Percentiles rank a stretch among this genome's conserved stretches.
Conservation (phyloP, 1,140 invertebrate genomes). For the Cephus cinctus region DNA sequence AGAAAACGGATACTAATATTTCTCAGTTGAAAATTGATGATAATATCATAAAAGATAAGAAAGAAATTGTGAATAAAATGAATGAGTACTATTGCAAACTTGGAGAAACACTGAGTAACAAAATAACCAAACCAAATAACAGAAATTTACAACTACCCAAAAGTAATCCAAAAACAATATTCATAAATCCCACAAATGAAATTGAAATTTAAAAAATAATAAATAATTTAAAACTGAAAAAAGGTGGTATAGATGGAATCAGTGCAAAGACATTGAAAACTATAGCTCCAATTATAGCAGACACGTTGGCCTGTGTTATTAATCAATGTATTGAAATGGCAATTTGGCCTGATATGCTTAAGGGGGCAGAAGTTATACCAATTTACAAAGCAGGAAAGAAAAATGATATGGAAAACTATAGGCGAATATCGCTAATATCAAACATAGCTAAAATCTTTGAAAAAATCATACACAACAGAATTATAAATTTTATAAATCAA, state of each 20-base stretch:
- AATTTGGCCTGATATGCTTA: background rate
- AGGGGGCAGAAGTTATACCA: conserved; percentile 1
- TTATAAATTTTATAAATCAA: background rate
- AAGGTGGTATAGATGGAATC: conserved; percentile 1
- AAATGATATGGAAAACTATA: conserved; percentile 3
- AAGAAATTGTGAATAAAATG: too few relatives aligned
- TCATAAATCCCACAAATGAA: too few relatives aligned
- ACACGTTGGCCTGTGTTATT: background rate
- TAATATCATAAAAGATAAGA: too few relatives aligned
- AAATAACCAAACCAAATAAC: too few relatives aligned
- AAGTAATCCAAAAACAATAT: too few relatives aligned
- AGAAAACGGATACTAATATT: too few relatives aligned
- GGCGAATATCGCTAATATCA: conserved; percentile 5
- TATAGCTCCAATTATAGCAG: background rate
- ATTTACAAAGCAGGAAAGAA: conserved; percentile 6
- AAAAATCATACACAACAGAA: too few relatives aligned
- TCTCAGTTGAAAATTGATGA: too few relatives aligned
- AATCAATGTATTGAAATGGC: background rate
- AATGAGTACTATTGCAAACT: too few relatives aligned
- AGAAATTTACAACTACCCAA: too few relatives aligned
- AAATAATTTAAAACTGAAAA: background rate
- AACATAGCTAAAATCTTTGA: conserved; percentile 7
- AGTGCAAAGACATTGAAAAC: background rate
- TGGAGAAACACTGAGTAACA: too few relatives aligned
- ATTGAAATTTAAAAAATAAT: background rate